These are phyloP conservation scores for Periphyllus acericola DNA, from an alignment of 2,888 invertebrate genomes.

Conservation along the genomic window DNA sequence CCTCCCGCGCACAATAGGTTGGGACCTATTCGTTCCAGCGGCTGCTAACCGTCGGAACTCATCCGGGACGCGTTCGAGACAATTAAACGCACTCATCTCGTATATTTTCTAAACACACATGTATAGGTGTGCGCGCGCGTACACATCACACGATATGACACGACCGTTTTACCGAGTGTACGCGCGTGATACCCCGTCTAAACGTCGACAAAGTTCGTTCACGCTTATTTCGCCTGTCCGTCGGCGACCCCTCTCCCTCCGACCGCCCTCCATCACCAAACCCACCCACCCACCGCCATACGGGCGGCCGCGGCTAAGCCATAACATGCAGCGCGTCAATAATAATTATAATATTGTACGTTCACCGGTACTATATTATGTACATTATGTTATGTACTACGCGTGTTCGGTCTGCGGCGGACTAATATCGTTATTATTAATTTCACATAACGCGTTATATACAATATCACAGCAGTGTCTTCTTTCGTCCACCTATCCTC, in stretches of 20 bases:
- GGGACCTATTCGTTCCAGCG: conserved; percentile 37
- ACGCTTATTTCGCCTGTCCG: conserved; percentile 4
- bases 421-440: too few species aligned
- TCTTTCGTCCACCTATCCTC: too few species aligned
- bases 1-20: conserved; percentile 22
- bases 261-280: neutral
- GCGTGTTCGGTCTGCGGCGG: too few species aligned
- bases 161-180: neutral
- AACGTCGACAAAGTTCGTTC: conserved; percentile 12
- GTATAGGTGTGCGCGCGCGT: neutral
- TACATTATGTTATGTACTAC: too few species aligned
- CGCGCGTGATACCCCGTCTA: neutral
- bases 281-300: neutral
- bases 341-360: too few species aligned
- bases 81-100: neutral
- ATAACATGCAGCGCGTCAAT: too few species aligned
- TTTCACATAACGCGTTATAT: too few species aligned
- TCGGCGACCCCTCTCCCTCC: neutral
- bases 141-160: neutral
- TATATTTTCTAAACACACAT: neutral
- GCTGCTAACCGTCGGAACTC: conserved; percentile 51
- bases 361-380: too few species aligned
- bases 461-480: too few species aligned
- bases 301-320: neutral
- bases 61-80: conserved; percentile 27